Percentiles rank a stretch among this genome's conserved stretches.
Evolutionary conservation across 2,888 invertebrate species (phyloP).

Genomic region (Agrochola macilenta): DNA sequence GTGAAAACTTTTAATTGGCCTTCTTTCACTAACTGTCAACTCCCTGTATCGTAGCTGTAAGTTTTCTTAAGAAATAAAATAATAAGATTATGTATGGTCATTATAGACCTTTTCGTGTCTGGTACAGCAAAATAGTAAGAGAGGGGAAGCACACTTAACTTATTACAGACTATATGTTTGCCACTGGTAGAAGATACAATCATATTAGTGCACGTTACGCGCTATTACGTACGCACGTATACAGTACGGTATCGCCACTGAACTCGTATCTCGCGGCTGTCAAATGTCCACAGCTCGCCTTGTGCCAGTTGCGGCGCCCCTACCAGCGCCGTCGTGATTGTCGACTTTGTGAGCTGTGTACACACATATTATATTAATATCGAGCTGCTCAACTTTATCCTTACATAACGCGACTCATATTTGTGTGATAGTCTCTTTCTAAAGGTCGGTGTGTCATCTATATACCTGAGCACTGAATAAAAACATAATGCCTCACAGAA

Average conservation of each 20-base stretch:
- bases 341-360: neutral
- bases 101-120: neutral
- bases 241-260: neutral
- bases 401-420: neutral
- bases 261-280: slow-evolving; percentile 20
- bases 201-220: neutral
- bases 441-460: neutral
- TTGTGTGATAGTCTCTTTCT: neutral
- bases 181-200: neutral
- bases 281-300: slow-evolving; percentile 72
- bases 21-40: too few relatives aligned
- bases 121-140: neutral
- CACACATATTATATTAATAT: neutral
- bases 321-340: slow-evolving; percentile 19
- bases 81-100: neutral
- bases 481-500: neutral
- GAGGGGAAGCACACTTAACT: neutral
- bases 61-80: too few relatives aligned
- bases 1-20: too few relatives aligned
- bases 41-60: too few relatives aligned
- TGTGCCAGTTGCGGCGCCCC: slow-evolving; percentile 63
- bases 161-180: neutral
- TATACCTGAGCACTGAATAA: neutral
- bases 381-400: slow-evolving; percentile 1
- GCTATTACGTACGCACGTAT: too few relatives aligned